Evolutionary conservation across 2,113 vertebrate species (phyloP).

Genomic region (Ia io): DNA sequence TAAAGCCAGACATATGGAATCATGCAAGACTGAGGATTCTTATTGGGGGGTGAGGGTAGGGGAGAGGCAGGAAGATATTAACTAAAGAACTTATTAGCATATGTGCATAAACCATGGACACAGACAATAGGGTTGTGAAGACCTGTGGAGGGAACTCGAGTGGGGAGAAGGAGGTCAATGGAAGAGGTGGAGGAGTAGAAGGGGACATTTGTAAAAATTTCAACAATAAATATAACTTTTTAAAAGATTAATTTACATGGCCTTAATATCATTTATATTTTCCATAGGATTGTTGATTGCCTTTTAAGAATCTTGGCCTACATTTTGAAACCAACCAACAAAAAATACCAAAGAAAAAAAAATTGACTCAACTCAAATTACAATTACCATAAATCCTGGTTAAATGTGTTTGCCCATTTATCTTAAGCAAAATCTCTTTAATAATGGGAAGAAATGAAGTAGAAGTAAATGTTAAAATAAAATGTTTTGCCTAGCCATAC

Average conservation of each 20-base stretch:
- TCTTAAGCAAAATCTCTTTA: not conserved
- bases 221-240: not conserved
- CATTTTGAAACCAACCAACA: not conserved
- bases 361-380: not conserved
- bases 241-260: not conserved
- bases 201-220: no score
- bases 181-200: no score
- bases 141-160: no score
- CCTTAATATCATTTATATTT: slow-evolving; percentile 15
- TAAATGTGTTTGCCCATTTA: not conserved
- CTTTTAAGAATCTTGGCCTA: not conserved
- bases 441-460: not conserved
- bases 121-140: no score
- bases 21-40: no score
- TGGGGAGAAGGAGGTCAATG: no score
- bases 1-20: no score
- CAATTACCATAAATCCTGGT: not conserved
- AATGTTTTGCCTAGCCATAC: not conserved
- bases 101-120: no score
- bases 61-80: no score
- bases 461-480: not conserved
- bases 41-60: no score
- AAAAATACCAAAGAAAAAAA: not conserved
- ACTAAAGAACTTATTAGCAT: no score
- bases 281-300: not conserved